Evolutionary conservation across 2,113 vertebrate species (phyloP).

Genomic region (Marmota flaviventris): DNA sequence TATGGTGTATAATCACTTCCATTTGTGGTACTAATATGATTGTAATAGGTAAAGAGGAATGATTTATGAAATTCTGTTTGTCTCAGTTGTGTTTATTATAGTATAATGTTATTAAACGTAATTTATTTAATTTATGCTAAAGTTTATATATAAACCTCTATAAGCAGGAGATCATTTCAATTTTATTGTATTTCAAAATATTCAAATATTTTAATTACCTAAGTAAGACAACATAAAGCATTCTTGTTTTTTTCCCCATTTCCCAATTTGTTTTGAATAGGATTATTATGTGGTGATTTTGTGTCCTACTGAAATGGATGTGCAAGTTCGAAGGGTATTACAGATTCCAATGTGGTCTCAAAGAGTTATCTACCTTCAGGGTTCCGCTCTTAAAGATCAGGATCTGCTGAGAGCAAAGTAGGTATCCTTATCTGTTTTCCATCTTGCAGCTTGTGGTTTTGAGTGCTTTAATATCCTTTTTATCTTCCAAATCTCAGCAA

Average conservation of each 20-base stretch:
- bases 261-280: conserved; percentile 86
- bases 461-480: neutral
- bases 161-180: neutral
- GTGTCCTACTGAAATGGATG: conserved; percentile 93
- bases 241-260: neutral
- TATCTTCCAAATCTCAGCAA: neutral
- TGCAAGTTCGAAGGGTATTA: conserved; percentile 91
- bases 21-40: neutral
- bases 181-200: neutral
- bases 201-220: neutral
- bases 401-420: conserved; percentile 93
- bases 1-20: neutral
- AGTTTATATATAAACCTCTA: neutral
- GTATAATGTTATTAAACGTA: rapidly evolving
- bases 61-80: neutral
- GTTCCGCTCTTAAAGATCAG: conserved; percentile 93
- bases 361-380: conserved; percentile 93
- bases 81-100: neutral
- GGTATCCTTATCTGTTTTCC: conserved; percentile 60
- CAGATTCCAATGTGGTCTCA: conserved; percentile 95
- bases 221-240: neutral
- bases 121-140: neutral
- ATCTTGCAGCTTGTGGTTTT: neutral
- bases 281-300: conserved; percentile 93
- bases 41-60: neutral